Base-by-base conservation (phyloP, 2,888 invertebrate genomes). In the Rhingia rostrata region DNA sequence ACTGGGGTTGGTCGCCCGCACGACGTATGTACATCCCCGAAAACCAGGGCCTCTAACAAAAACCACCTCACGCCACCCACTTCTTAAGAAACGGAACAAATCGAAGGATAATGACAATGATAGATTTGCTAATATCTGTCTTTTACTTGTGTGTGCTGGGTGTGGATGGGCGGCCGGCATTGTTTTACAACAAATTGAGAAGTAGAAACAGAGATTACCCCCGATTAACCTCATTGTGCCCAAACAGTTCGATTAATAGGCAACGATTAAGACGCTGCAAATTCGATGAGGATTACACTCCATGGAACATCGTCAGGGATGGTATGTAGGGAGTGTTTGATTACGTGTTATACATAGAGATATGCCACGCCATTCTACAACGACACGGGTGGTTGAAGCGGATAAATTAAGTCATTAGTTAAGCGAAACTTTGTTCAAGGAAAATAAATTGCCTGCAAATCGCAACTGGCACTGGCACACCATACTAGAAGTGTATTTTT, bases 351-450 rank as follows among this genome's bases (percentile, higher is more conserved):
- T 69, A 79, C 73, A 69, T 63, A 58, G 51, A 67, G 63, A 79
- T 83, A 74, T 69, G 53, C 73, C 45, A 79, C 74, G 49, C 47
- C 56, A 56, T 35, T 75, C 53, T 63, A 54, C 58, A 78, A 78
- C 77, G 54, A 49, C 58, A 88, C 89, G 89, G 89, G 88, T 88
- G 89, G 90, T 90, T 89, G 89, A 89, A 89, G 89, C 90, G 89
- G 91, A 91, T 91, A 91, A 91, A 91, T 91, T 91, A 91, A 91
- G 91, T 91, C 91, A 91, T 91, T 91, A 91, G 91, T 90, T 91
- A 89, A 88, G 87, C 88, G 87, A 88, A 87, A 82, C 73, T 79
- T 77, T 60, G 53, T 67, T 79, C 66, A 70, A 67, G 67, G 56
- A 60, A 82, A 82, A 86, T 83, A 86, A 86, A 86, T 86, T 83